Percentiles rank a stretch among this genome's conserved stretches.
phyloP scores from a whole-genome alignment of 1,140 invertebrate genomes.

The Thaumetopoea pityocampa region DNA sequence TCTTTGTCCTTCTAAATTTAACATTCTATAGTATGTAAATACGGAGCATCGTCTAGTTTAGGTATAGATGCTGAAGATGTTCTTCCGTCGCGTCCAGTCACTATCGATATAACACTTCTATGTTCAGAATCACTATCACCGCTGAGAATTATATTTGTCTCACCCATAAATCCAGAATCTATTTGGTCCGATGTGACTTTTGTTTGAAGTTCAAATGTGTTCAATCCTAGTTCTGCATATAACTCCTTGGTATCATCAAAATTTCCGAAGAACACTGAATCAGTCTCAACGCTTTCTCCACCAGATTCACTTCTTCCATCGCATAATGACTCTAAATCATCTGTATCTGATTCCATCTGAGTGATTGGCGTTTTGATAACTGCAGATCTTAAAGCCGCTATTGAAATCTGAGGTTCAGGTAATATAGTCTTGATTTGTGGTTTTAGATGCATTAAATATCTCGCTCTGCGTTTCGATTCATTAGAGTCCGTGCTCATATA shows the following conservation, averaged over 20 bases:
- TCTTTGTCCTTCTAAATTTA: slow-evolving; percentile 20
- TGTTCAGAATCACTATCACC: slow-evolving; percentile 70
- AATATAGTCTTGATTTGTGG: slow-evolving; percentile 41
- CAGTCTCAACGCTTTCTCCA: slow-evolving; percentile 88
- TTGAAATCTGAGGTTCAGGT: slow-evolving; percentile 30
- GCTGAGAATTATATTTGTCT: slow-evolving; percentile 64
- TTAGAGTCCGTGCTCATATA: slow-evolving; percentile 84
- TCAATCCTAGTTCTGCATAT: slow-evolving; percentile 50
- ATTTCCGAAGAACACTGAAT: slow-evolving; percentile 87
- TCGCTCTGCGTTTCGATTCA: slow-evolving; percentile 68
- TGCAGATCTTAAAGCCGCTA: slow-evolving; percentile 20
- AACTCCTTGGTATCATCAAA: slow-evolving; percentile 73
- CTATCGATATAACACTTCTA: slow-evolving; percentile 66
- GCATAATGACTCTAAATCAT: slow-evolving; percentile 70
- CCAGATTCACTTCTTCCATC: slow-evolving; percentile 89
- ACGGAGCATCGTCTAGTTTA: slow-evolving; percentile 55
- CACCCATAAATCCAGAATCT: slow-evolving; percentile 61
- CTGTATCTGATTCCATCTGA: slow-evolving; percentile 64
- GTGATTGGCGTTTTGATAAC: slow-evolving; percentile 30
- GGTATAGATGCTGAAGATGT: slow-evolving; percentile 45
- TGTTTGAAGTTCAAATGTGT: slow-evolving; percentile 30
- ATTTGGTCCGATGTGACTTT: slow-evolving; percentile 46
- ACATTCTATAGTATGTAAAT: slow-evolving; percentile 58
- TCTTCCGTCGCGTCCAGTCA: slow-evolving; percentile 51
- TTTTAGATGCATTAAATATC: slow-evolving; percentile 64